phyloP scores from a whole-genome alignment of 2,888 invertebrate species.

The Pammene aurita region DNA sequence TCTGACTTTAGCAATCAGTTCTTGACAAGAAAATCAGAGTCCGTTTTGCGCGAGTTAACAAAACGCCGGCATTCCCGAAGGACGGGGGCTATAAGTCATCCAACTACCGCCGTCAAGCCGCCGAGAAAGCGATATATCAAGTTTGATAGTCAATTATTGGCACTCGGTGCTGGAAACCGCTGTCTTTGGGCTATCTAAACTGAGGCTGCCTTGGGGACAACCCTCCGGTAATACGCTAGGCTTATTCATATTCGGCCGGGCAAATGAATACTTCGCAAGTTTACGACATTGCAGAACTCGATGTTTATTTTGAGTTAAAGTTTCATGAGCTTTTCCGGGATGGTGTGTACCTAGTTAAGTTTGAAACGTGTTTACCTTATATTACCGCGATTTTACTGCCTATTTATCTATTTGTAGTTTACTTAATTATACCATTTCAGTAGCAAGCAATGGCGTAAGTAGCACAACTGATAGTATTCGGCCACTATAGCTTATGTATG shows the following conservation, averaged over 20 bases:
- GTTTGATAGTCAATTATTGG: conserved; percentile 82
- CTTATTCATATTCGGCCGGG: conserved; percentile 61
- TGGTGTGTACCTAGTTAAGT: too few species aligned
- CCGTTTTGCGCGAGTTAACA: conserved; percentile 59
- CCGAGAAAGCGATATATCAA: conserved; percentile 78
- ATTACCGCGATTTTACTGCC: too few species aligned
- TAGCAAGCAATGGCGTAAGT: too few species aligned
- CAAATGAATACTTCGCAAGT: background rate
- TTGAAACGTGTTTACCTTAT: too few species aligned
- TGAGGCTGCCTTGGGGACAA: conserved; percentile 58
- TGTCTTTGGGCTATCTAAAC: conserved; percentile 69
- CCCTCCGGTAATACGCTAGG: conserved; percentile 61
- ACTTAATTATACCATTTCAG: too few species aligned
- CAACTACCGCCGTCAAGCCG: conserved; percentile 72
- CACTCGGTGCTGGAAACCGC: conserved; percentile 72
- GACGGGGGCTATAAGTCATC: conserved; percentile 72
- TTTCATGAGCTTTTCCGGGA: background rate
- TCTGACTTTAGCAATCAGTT: conserved; percentile 29
- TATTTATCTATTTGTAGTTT: background rate
- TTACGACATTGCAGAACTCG: background rate
- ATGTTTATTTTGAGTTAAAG: background rate
- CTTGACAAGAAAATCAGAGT: conserved; percentile 51
- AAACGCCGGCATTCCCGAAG: conserved; percentile 65
- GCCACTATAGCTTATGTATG: background rate
- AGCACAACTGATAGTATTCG: too few species aligned